Percentiles rank a stretch among this genome's conserved stretches.
Evolutionary conservation across 2,113 vertebrate species (phyloP).

Genomic region (Gopherus flavomarginatus): DNA sequence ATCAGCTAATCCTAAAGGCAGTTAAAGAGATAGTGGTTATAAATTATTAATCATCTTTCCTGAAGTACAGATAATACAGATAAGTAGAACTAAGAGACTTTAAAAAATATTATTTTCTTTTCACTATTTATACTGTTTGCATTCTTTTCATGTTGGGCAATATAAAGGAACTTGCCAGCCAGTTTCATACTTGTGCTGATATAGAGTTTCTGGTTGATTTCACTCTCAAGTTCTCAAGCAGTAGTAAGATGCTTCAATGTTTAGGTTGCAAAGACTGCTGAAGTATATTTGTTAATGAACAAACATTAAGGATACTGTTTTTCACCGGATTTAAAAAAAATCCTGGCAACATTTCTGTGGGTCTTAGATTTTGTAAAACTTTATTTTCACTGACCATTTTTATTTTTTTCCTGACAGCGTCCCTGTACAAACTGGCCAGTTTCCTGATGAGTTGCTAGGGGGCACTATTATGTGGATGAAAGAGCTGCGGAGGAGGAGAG

Average conservation of each 20-base stretch:
- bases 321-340: neutral
- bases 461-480: rapidly evolving
- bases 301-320: neutral
- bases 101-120: neutral
- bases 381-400: neutral
- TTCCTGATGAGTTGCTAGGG: neutral
- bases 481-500: rapidly evolving
- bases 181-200: neutral
- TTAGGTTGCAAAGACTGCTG: neutral
- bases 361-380: neutral
- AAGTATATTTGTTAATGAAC: constrained; percentile 9
- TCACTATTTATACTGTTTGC: neutral
- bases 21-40: neutral
- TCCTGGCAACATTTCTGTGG: neutral
- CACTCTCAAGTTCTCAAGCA: neutral
- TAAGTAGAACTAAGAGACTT: neutral
- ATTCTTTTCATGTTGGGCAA: neutral
- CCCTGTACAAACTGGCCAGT: neutral
- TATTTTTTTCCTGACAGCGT: neutral
- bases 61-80: neutral
- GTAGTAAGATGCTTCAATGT: neutral
- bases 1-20: constrained; percentile 49
- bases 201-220: neutral
- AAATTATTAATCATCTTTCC: constrained; percentile 60
- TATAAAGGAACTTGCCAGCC: neutral